Evolutionary conservation across 1,140 invertebrate genomes (phyloP).

Genomic region (Macrotrachela quadricornifera): DNA sequence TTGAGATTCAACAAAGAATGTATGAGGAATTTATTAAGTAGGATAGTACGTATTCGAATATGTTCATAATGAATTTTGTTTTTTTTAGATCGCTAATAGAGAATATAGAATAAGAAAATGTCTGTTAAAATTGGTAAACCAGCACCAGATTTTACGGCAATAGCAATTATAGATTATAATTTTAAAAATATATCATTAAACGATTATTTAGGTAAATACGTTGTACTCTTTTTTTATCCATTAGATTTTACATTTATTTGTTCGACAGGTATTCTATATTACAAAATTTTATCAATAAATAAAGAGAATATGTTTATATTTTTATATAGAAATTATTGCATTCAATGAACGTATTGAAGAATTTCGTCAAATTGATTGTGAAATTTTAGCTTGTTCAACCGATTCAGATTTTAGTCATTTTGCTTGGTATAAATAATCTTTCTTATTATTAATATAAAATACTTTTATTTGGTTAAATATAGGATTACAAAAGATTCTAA

Average conservation of each 20-base stretch:
- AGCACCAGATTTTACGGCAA: conserved; percentile 64
- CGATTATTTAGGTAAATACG: conserved; percentile 81
- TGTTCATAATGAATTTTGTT: background rate
- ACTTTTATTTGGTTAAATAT: no score
- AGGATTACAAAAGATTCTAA: conserved; percentile 75
- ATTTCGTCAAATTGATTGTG: conserved; percentile 58
- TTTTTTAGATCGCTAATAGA: no score
- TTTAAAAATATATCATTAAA: conserved; percentile 67
- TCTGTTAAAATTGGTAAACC: conserved; percentile 44
- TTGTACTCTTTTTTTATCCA: conserved; percentile 90
- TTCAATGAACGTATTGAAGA: conserved; percentile 63
- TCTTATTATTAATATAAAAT: no score
- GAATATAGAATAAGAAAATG: conserved; percentile 6
- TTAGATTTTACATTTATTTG: conserved; percentile 62
- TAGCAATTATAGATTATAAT: conserved; percentile 66
- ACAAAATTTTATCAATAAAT: no score
- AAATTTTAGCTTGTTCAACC: conserved; percentile 62
- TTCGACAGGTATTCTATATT: conserved; percentile 1
- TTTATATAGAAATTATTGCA: conserved; percentile 84
- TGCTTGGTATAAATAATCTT: conserved; percentile 57
- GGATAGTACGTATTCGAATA: no score
- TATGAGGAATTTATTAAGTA: no score
- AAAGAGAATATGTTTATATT: conserved; percentile 43
- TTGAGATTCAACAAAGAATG: no score
- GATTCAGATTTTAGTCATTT: conserved; percentile 75